A percentile compares a stretch with the other conserved stretches of the same genome.
Evolutionary conservation across 2,888 invertebrate species (phyloP).

Genomic region (Pammene fasciana): DNA sequence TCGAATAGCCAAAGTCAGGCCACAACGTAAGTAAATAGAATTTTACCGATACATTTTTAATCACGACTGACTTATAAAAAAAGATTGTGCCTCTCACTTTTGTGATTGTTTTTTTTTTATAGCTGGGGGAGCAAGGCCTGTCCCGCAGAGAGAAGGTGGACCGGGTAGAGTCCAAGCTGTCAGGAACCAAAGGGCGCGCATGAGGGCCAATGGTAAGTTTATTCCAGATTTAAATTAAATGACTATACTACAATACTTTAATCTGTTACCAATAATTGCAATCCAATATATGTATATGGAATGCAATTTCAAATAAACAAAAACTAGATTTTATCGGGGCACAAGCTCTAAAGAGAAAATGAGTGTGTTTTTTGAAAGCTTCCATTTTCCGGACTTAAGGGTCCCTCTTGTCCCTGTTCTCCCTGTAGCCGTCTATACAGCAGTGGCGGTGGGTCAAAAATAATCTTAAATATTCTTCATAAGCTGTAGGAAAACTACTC

Average conservation of each 20-base stretch:
- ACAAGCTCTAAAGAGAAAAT: no score
- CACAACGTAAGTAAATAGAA: conserved; percentile 57
- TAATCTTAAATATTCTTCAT: no score
- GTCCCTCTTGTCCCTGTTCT: no score
- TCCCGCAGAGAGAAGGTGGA: conserved; percentile 79
- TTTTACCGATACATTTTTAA: neutral
- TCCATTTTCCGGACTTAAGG: no score
- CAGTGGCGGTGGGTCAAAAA: no score
- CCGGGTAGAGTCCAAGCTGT: conserved; percentile 88
- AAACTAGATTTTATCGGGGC: no score
- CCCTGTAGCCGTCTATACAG: no score
- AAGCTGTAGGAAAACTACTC: no score
- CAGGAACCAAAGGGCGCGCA: conserved; percentile 87
- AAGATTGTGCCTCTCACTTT: conserved; percentile 29
- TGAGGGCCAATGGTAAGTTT: conserved; percentile 82
- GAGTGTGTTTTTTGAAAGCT: no score
- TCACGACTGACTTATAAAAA: conserved; percentile 10
- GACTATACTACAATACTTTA: neutral
- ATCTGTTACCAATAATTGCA: neutral
- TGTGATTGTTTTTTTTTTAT: conserved; percentile 49
- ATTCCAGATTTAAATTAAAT: neutral
- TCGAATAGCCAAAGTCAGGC: conserved; percentile 63
- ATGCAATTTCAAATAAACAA: no score
- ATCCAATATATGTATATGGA: no score
- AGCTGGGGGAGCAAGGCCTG: conserved; percentile 68